Percentiles rank a stretch among this genome's conserved stretches.
Evolutionary conservation across 1,140 invertebrate genomes (phyloP).

Genomic region (Myzus persicae): DNA sequence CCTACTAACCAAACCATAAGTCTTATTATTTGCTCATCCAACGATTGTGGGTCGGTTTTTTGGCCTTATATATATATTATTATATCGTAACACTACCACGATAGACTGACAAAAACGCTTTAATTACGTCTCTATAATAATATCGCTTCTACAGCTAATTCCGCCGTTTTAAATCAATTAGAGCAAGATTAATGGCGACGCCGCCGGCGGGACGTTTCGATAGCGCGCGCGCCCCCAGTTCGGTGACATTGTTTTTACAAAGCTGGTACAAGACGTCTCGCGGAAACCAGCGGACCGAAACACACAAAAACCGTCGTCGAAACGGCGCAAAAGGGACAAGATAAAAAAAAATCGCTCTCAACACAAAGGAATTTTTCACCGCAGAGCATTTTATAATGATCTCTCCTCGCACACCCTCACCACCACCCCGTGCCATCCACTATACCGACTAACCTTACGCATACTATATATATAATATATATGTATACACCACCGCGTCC

Average conservation of each 20-base stretch:
- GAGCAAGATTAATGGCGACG: slow-evolving; percentile 24
- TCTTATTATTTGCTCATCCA: not conserved
- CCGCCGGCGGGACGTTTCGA: slow-evolving; percentile 1
- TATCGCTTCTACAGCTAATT: not conserved
- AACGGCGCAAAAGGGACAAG: not conserved
- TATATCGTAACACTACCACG: not conserved
- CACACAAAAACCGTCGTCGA: slow-evolving; percentile 26
- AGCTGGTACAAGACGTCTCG: not conserved
- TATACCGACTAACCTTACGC: not conserved
- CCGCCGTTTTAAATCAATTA: slow-evolving; percentile 51
- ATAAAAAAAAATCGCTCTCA: slow-evolving; percentile 26
- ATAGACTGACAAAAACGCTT: not conserved
- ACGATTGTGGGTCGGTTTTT: not conserved
- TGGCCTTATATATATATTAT: not conserved
- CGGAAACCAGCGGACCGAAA: slow-evolving; percentile 1
- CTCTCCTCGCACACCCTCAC: not conserved
- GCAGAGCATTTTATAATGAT: slow-evolving; percentile 29
- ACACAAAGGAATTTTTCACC: slow-evolving; percentile 22
- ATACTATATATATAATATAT: not conserved
- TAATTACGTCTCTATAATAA: not conserved
- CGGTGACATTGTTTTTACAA: slow-evolving; percentile 36
- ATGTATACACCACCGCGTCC: not conserved
- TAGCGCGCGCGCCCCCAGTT: too few species aligned
- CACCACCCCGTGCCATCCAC: too few species aligned
- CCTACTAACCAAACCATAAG: too few species aligned